A percentile compares a stretch with the other conserved stretches of the same genome.
These are phyloP conservation scores for Taxidea taxus DNA, from an alignment of 2,113 vertebrate genomes.

Conservation along the genomic window DNA sequence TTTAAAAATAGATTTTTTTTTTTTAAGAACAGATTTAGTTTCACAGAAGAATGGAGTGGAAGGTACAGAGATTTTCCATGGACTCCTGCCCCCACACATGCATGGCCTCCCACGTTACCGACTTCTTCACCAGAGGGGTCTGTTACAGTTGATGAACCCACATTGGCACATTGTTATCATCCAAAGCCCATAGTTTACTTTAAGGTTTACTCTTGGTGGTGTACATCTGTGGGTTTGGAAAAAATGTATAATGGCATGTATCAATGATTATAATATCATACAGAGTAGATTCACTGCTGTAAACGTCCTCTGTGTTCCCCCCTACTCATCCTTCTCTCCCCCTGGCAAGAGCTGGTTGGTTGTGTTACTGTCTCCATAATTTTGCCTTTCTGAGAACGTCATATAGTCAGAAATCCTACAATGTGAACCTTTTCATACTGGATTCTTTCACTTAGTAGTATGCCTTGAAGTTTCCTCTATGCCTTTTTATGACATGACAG, in stretches of 20 bases:
- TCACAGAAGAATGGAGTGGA: neutral
- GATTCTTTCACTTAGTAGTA: neutral
- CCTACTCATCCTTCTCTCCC: neutral
- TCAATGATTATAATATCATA: neutral
- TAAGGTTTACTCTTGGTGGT: neutral
- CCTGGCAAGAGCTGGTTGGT: neutral
- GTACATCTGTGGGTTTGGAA: neutral
- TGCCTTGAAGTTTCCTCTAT: neutral
- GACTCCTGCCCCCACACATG: fast-evolving
- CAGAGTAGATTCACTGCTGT: neutral
- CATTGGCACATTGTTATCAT: neutral
- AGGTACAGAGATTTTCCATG: neutral
- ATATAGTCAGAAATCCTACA: neutral
- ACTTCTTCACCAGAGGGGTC: neutral
- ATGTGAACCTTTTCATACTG: neutral
- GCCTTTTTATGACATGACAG: neutral
- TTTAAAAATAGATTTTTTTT: neutral
- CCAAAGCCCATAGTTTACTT: neutral
- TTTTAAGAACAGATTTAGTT: neutral
- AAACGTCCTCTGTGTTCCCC: neutral
- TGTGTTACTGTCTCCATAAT: neutral
- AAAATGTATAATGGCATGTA: neutral
- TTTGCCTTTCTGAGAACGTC: neutral
- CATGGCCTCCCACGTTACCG: too few species aligned
- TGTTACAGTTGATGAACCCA: neutral